Base-by-base conservation (phyloP, 2,888 invertebrate genomes). In the Dorcus parallelipipedus region DNA sequence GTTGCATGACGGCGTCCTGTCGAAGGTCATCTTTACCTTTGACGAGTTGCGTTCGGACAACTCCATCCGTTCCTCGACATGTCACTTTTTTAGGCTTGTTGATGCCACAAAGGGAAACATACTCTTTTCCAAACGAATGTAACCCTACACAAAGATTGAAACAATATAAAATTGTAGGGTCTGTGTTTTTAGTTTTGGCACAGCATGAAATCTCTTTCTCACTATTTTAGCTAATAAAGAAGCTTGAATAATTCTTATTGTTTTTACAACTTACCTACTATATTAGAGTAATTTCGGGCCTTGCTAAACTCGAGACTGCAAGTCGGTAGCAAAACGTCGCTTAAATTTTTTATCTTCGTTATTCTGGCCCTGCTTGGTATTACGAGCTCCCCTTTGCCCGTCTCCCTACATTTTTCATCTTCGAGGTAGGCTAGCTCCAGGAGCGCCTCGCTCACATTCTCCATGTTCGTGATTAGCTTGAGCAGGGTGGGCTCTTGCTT, bases 1-100 rank as follows among this genome's bases (percentile, higher is more conserved):
- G 97, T 75, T 97, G 95, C 95, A 98, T 97, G 2, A 98, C 95
- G 2, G 97, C 95, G 78, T 99, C 98, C 79, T 97, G 97, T 23
- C 97, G 82, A 57, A 97, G 80, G 76, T 98, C 98, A 77, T 98
- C 97, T 73, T 88, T 86, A 3, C 93, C 93, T 87, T 95, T 97
- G 20, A 97, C 83, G 52, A 97, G 81, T 70, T 95, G 88, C 26
- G 86, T 82, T 60, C 90, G 83, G 39, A 73, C 76, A 47, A 81
- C 76, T 0, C 97, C 97, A 76, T 93, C 91, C 1, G 91, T 90
- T 58, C 93, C 91, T 2, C 81, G 70, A 73, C 95, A 94, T 9
- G 80, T 79, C 20, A 97, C 82, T 72, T 90, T 91, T 74, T 96
- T 95, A 0, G 97, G 97, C 26, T 86, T 86, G 77, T 93, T 96